Evolutionary conservation across 1,140 invertebrate species (phyloP), one percentile per base, ranked within the genome.

Genomic region (Meloidogyne floridensis): DNA sequence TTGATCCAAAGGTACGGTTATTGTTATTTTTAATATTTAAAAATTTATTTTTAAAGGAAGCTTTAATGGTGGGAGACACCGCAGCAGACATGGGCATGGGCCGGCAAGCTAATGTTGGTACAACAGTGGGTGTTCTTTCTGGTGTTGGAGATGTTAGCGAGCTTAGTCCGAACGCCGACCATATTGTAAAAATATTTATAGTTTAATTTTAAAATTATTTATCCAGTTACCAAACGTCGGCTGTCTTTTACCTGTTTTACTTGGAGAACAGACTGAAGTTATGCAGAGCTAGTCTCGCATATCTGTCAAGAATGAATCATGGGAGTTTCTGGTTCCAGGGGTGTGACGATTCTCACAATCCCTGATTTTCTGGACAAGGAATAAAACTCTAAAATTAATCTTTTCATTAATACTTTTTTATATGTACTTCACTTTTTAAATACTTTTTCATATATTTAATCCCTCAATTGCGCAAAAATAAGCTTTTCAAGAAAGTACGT

Each of bases 61-160:
- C 91, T 9, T 89, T 90, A 13, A 91, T 92, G 90, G 91, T 92
- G 15, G 91, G 91, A 3, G 91, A 92, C 84, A 92, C 92, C 8
- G 86, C 90, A 20, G 91, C 91, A 10, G 91, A 92, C 84, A 88
- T 92, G 77, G 88, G 88, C 65, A 92, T 92, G 91, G 91, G 90
- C 15, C 86, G 88, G 59, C 85, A 89, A 7, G 91, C 91, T 7
- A 47, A 74, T 47, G 72, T 92, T 8, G 91, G 91, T 32, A 89
- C 86, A 79, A 90, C 87, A 77, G 87, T 92, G 20, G 91, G 91
- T 10, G 92, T 92, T 20, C 82, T 92, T n/a, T 89, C 90, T 2
- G 90, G 90, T 3, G 81, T 90, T 56, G 89, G 88, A 5, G 84
- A 87, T 15, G 83, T 77, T 18, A 84, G 89, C 32, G 86, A 89